A percentile compares a stretch with the other conserved stretches of the same genome.
phyloP scores from a whole-genome alignment of 2,888 invertebrate species.

The Dinocampus coccinellae region DNA sequence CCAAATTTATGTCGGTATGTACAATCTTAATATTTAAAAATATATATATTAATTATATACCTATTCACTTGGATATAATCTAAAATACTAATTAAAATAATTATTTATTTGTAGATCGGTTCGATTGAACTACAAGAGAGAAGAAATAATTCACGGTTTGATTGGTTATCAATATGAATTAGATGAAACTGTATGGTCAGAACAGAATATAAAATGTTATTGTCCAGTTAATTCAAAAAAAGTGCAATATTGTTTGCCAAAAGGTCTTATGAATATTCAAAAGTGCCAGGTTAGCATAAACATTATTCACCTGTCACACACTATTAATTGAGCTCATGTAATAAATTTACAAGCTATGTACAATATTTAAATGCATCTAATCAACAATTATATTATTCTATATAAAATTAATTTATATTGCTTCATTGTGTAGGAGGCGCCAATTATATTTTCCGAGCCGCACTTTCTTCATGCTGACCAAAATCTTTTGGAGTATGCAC shows the following conservation, averaged over 20 bases:
- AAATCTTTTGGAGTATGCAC: conserved; percentile 71
- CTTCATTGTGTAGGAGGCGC: conserved; percentile 71
- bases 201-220: conserved; percentile 71
- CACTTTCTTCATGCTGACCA: conserved; percentile 76
- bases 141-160: conserved; percentile 69
- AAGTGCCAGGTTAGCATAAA: conserved; percentile 52
- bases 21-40: conserved; percentile 31
- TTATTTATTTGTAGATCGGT: conserved; percentile 24
- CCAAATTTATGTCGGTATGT: conserved; percentile 73
- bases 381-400: background rate
- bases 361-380: background rate
- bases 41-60: background rate
- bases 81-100: background rate
- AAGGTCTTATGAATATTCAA: conserved; percentile 72
- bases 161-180: conserved; percentile 71
- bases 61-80: background rate
- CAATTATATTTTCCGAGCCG: conserved; percentile 76
- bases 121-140: conserved; percentile 61
- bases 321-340: background rate
- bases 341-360: background rate
- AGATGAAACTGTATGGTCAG: conserved; percentile 68
- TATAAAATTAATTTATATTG: background rate
- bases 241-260: conserved; percentile 71
- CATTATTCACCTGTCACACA: background rate
- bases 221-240: conserved; percentile 71